Evolutionary conservation across 2,797 vertebrate genomes (phyloP).

Genomic region (Caiman crocodilus): DNA sequence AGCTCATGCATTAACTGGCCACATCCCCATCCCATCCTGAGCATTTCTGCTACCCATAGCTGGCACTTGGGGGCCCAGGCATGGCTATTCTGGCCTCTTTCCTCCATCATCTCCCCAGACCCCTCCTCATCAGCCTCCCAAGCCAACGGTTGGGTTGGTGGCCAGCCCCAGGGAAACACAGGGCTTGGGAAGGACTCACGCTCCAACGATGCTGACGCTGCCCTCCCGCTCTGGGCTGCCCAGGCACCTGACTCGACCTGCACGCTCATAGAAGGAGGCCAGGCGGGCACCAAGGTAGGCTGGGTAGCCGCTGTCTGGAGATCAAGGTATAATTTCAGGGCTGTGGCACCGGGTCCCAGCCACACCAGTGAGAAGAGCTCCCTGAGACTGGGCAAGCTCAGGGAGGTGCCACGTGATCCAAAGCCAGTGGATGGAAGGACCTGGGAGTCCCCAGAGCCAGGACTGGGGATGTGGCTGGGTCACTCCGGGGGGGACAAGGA

Average conservation of each 20-base stretch:
- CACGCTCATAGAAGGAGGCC: slow-evolving; percentile 78
- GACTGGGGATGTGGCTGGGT: background rate
- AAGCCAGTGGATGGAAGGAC: background rate
- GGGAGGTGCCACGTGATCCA: background rate
- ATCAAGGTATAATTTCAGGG: background rate
- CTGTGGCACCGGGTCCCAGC: background rate
- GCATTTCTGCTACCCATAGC: too few species aligned
- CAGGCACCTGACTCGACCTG: slow-evolving; percentile 73
- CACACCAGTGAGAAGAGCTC: background rate
- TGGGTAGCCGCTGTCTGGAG: slow-evolving; percentile 75
- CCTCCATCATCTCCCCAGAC: too few species aligned
- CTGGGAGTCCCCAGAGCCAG: background rate
- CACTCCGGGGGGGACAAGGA: background rate
- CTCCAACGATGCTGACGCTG: slow-evolving; percentile 78
- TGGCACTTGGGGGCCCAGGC: too few species aligned
- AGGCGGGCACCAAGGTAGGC: slow-evolving; percentile 75
- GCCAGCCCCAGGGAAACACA: too few species aligned
- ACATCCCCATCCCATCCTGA: too few species aligned
- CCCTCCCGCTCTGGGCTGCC: slow-evolving; percentile 68
- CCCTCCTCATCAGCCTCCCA: too few species aligned
- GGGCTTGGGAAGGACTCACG: slow-evolving; percentile 50
- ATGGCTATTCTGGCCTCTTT: too few species aligned
- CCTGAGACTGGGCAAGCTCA: background rate
- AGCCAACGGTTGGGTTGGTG: too few species aligned
- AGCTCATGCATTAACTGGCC: too few species aligned